Percentiles rank a stretch among this genome's conserved stretches.
Conservation (phyloP, 2,113 vertebrate species). For the Ageneiosus marmoratus region DNA sequence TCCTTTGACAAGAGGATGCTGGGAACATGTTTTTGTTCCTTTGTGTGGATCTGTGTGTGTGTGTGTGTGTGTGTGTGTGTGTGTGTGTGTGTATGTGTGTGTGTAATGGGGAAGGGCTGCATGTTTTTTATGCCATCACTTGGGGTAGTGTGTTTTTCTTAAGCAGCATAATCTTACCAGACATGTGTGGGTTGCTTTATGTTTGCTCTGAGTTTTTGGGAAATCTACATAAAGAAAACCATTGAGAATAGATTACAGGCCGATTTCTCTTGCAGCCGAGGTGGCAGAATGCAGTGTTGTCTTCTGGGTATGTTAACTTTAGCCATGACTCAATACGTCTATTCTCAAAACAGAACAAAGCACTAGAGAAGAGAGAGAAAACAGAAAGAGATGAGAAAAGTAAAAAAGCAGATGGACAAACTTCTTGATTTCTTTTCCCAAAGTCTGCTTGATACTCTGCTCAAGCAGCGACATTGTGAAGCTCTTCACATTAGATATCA, state of each 20-base stretch:
- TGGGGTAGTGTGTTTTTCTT: conserved; percentile 50
- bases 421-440: conserved; percentile 16
- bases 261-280: conserved; percentile 48
- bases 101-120: neutral
- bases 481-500: conserved; percentile 1
- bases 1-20: conserved; percentile 25
- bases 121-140: neutral
- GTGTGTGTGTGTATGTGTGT: neutral
- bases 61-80: neutral
- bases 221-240: conserved; percentile 59
- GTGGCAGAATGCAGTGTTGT: conserved; percentile 2
- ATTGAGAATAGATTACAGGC: conserved; percentile 57
- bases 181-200: conserved; percentile 60
- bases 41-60: conserved; percentile 26
- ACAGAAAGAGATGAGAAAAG: conserved; percentile 6
- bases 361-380: conserved; percentile 17
- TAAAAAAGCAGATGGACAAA: neutral
- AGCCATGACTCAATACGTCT: neutral
- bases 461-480: neutral
- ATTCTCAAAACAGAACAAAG: conserved; percentile 17
- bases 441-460: neutral
- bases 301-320: neutral
- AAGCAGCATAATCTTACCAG: conserved; percentile 55
- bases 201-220: conserved; percentile 59
- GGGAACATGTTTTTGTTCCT: conserved; percentile 17